phyloP scores from a whole-genome alignment of 2,888 invertebrate genomes.

The Lottia scabra region DNA sequence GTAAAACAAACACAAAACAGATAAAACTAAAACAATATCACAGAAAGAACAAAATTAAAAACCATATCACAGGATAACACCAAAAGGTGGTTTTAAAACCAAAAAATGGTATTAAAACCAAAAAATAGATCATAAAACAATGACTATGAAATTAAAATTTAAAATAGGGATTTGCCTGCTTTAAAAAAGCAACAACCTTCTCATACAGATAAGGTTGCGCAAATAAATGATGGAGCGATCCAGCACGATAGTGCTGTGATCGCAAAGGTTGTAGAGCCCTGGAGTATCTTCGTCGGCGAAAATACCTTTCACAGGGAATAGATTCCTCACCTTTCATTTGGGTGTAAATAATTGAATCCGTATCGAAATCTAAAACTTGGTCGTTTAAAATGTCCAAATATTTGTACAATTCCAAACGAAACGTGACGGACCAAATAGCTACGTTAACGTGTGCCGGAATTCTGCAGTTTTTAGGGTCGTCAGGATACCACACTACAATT shows the following conservation, averaged over 20 bases:
- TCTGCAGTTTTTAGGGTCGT: background rate
- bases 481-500: background rate
- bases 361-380: constrained; percentile 64
- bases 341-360: constrained; percentile 62
- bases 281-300: constrained; percentile 38
- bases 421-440: constrained; percentile 63
- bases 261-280: constrained; percentile 43
- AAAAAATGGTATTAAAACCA: too few relatives aligned
- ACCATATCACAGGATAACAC: too few relatives aligned
- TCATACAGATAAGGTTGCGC: too few relatives aligned
- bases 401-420: constrained; percentile 58
- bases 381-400: constrained; percentile 54
- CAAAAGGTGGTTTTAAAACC: too few relatives aligned
- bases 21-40: too few relatives aligned
- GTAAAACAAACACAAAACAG: too few relatives aligned
- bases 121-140: too few relatives aligned
- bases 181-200: too few relatives aligned
- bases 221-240: constrained; percentile 26
- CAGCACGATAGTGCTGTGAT: constrained; percentile 18
- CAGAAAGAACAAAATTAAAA: too few relatives aligned
- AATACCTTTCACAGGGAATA: constrained; percentile 20
- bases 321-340: constrained; percentile 9
- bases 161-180: too few relatives aligned
- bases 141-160: too few relatives aligned
- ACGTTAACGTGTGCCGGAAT: background rate